A percentile compares a stretch with the other conserved stretches of the same genome.
Evolutionary conservation across 2,797 vertebrate genomes (phyloP).

Genomic region (Aplochiton taeniatus): DNA sequence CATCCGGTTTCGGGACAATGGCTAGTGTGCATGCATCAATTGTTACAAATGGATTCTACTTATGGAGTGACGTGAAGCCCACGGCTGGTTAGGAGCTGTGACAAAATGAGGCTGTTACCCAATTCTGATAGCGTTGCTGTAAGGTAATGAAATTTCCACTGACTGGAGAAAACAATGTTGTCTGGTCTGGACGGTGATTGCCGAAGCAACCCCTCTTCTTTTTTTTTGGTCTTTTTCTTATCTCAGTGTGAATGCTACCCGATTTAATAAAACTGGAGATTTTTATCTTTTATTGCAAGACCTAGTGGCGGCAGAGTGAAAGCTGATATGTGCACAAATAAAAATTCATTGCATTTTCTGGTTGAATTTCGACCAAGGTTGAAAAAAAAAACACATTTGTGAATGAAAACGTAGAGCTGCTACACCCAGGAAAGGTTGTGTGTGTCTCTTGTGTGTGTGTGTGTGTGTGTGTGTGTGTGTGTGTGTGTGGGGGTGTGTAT

Average conservation of each 20-base stretch:
- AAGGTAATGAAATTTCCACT: slow-evolving; percentile 80
- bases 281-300: slow-evolving; percentile 74
- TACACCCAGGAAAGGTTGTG: slow-evolving; percentile 43
- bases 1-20: slow-evolving; percentile 45
- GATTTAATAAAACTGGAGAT: slow-evolving; percentile 77
- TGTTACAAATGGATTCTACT: slow-evolving; percentile 68
- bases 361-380: slow-evolving; percentile 68
- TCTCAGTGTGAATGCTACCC: slow-evolving; percentile 67
- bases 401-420: slow-evolving; percentile 26
- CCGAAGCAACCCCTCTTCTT: slow-evolving; percentile 64
- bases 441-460: neutral
- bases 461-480: slow-evolving; percentile 32
- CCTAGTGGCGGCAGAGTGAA: slow-evolving; percentile 56
- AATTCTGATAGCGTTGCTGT: slow-evolving; percentile 69
- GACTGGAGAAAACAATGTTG: slow-evolving; percentile 79
- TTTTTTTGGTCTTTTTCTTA: slow-evolving; percentile 22
- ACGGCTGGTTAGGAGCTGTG: slow-evolving; percentile 62
- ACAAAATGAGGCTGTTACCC: slow-evolving; percentile 76
- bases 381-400: slow-evolving; percentile 52
- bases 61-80: slow-evolving; percentile 62
- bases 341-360: slow-evolving; percentile 70
- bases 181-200: slow-evolving; percentile 71
- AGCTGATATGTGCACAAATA: slow-evolving; percentile 59
- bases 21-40: slow-evolving; percentile 45
- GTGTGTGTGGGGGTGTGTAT: slow-evolving; percentile 20